phyloP scores from a whole-genome alignment of 2,888 invertebrate species.

The Omphaloscelis lunosa region DNA sequence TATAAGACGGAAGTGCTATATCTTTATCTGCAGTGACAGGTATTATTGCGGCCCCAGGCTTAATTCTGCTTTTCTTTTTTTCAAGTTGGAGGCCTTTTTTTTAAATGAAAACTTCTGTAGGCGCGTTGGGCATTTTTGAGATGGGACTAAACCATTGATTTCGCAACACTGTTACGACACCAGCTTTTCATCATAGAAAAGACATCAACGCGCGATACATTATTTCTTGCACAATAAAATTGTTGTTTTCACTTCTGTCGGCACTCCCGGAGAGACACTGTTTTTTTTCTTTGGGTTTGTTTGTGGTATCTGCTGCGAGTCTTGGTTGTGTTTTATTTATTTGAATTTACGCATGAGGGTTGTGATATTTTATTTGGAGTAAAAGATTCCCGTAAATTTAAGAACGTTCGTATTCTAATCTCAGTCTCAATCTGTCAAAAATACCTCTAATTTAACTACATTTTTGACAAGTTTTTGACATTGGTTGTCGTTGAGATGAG shows the following conservation, averaged over 20 bases:
- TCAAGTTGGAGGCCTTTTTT: constrained; percentile 13
- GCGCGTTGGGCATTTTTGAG: too few species aligned
- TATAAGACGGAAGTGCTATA: constrained; percentile 64
- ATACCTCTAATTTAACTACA: not conserved
- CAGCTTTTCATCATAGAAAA: too few species aligned
- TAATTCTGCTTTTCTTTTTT: constrained; percentile 46
- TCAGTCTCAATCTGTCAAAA: not conserved
- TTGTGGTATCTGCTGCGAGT: not conserved
- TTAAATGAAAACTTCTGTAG: too few species aligned
- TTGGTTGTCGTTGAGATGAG: not conserved
- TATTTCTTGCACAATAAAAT: too few species aligned
- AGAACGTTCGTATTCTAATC: not conserved
- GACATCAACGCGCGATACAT: too few species aligned
- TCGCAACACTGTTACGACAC: too few species aligned
- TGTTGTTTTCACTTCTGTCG: too few species aligned
- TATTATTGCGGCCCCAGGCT: constrained; percentile 55
- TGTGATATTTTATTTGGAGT: not conserved
- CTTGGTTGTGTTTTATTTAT: constrained; percentile 18
- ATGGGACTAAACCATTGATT: too few species aligned
- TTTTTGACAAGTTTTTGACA: not conserved
- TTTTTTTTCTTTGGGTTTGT: constrained; percentile 27
- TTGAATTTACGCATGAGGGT: not conserved
- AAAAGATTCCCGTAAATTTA: too few species aligned
- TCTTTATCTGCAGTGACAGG: constrained; percentile 64
- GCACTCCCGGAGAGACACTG: too few species aligned